Percentiles rank a stretch among this genome's conserved stretches.
phyloP scores from a whole-genome alignment of 2,888 invertebrate genomes.

The Dorcus hopei region DNA sequence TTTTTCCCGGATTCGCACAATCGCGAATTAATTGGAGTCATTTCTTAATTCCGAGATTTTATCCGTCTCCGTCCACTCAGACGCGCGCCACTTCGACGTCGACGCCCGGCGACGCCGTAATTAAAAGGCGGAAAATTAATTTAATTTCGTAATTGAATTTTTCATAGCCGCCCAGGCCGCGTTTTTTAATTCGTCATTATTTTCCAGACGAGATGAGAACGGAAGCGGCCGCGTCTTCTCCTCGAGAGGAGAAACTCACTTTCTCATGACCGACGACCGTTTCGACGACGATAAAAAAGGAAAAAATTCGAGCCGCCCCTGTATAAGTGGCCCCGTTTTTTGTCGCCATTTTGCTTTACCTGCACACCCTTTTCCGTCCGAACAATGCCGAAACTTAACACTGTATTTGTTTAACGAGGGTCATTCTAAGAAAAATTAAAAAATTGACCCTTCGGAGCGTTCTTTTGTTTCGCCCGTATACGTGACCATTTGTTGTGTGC shows the following conservation, averaged over 20 bases:
- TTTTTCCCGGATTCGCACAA: conserved; percentile 48
- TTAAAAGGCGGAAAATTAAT: conserved; percentile 51
- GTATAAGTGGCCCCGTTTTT: conserved; percentile 5
- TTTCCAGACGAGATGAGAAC: no score
- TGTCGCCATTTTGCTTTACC: conserved; percentile 14
- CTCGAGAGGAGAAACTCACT: not conserved
- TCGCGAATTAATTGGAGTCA: conserved; percentile 51
- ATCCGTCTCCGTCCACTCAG: conserved; percentile 20
- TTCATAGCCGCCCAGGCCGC: conserved; percentile 26
- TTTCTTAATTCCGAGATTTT: conserved; percentile 41
- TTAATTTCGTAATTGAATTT: conserved; percentile 51
- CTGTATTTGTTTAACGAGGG: conserved; percentile 26
- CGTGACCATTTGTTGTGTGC: conserved; percentile 1
- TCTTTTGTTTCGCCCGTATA: not conserved
- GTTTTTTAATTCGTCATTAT: not conserved
- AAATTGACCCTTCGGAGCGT: conserved; percentile 20
- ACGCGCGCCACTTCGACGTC: conserved; percentile 7
- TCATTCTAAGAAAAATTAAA: conserved; percentile 26
- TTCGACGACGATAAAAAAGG: no score
- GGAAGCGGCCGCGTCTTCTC: not conserved
- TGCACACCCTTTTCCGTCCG: not conserved
- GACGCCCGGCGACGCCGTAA: conserved; percentile 27
- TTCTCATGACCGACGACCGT: no score
- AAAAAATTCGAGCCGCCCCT: no score
- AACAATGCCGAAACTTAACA: conserved; percentile 26